Percentiles rank a stretch among this genome's conserved stretches.
Conservation (phyloP, 2,113 vertebrate species). For the Spilogale gracilis region DNA sequence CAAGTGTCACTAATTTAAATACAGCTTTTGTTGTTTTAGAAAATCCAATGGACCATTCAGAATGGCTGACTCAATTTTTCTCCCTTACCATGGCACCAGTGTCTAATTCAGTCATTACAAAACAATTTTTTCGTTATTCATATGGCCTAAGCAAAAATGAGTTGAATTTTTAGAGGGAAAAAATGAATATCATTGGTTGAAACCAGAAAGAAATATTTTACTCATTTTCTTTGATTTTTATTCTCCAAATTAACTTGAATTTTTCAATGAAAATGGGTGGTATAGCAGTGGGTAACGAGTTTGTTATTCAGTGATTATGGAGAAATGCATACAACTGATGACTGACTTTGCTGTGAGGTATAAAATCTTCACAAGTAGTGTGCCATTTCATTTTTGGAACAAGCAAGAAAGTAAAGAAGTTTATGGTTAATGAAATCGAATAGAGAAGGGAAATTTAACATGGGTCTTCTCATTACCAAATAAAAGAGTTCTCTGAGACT, state of each 20-base stretch:
- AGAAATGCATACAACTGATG: neutral
- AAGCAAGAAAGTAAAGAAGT: neutral
- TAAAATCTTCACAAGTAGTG: neutral
- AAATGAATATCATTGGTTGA: neutral
- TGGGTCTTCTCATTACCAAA: neutral
- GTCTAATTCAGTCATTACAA: constrained; percentile 30
- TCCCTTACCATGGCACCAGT: neutral
- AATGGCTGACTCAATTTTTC: constrained; percentile 27
- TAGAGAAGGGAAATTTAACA: constrained; percentile 5
- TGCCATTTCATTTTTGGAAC: neutral
- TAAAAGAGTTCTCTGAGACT: neutral
- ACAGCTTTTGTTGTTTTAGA: constrained; percentile 65
- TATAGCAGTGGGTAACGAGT: neutral
- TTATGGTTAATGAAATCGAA: neutral
- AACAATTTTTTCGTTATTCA: neutral
- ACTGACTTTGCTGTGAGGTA: neutral
- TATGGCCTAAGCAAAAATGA: constrained; percentile 11
- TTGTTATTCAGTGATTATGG: neutral
- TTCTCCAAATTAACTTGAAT: neutral
- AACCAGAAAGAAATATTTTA: neutral
- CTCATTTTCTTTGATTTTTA: neutral
- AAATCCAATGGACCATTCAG: constrained; percentile 58
- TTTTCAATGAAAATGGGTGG: neutral
- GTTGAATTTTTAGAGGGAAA: neutral
- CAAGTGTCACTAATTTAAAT: constrained; percentile 78